Base-by-base conservation (phyloP, 2,113 vertebrate species). In the Labeo catla region DNA sequence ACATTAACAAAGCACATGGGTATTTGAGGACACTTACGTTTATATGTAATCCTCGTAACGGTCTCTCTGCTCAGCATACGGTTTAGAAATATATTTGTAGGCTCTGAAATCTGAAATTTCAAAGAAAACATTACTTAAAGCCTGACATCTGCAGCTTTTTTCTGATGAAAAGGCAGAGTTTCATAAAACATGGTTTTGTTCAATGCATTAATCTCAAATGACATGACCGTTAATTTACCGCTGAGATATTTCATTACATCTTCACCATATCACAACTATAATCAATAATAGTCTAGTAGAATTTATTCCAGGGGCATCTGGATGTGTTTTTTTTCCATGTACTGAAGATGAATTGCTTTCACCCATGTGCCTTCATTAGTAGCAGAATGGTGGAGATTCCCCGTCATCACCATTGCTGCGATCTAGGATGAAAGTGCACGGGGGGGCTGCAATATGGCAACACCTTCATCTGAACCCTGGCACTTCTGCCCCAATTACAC, bases 21-120 rank as follows among this genome's bases (percentile, higher is more conserved):
- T 21, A 43, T 70, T 50, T 59, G 59, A 50, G 70, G 79, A 49
- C 54, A 82, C 89, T 94, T 92, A 95, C 94, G 91, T 88, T 93
- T 94, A 89, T 95, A 94, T 0, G 97, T 99, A 95, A 99, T 99
- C 96, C 97, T 97, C 2, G 97, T 99, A 92, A 99, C 97, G 91
- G 97, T 98, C 93, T 98, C 98, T 96, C 98, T 97, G 93, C 97
- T 98, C 89, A 99, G 96, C 97, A 99, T 98, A 89, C 97, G 96
- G 93, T 98, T 98, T 93, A 99, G 96, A 94, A 99, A 99, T 79
- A 94, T 89, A 88, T 99, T 99, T 91, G 97, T 96, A 91, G 96
- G 96, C 92, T 99, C 98, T 81, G 98, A 97, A 91, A 99, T 96
- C 98, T 99, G 88, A 21, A 90, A 78, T 88, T 83, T 61, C 13